A percentile compares a stretch with the other conserved stretches of the same genome.
Evolutionary conservation across 2,113 vertebrate species (phyloP).

Genomic region (Ciconia maguari): DNA sequence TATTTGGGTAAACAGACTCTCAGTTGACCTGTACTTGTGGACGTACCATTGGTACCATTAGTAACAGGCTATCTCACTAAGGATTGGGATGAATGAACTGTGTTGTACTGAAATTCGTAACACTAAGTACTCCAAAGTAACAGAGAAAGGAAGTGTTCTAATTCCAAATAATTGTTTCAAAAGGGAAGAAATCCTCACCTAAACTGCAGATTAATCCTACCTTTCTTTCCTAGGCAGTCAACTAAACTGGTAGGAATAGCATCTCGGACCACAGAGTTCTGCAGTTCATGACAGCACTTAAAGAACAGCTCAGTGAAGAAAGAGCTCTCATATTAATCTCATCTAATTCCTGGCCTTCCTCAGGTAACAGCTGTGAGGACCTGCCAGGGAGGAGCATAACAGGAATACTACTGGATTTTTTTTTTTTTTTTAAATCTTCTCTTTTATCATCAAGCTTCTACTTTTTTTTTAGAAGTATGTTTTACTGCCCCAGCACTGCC

Average conservation of each 20-base stretch:
- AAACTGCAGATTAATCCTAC: not conserved
- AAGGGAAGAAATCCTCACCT: not conserved
- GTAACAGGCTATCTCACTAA: not conserved
- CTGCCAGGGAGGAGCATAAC: not conserved
- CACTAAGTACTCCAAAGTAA: fast-evolving
- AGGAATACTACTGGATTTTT: not conserved
- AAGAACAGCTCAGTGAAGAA: not conserved
- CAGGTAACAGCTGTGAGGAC: not conserved
- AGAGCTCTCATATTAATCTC: not conserved
- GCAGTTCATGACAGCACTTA: fast-evolving
- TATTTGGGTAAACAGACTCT: not conserved
- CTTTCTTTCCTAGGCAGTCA: not conserved
- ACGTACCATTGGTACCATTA: not conserved
- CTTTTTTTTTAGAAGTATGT: not conserved
- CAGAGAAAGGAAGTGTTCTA: not conserved
- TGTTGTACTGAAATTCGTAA: not conserved
- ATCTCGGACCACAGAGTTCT: not conserved
- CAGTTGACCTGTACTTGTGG: not conserved
- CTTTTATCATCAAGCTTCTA: not conserved
- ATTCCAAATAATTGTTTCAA: not conserved
- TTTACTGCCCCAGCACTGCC: not conserved
- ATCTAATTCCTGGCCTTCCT: not conserved
- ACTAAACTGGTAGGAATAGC: not conserved
- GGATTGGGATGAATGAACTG: not conserved
- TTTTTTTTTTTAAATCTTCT: not conserved